Conservation (phyloP, 2,888 invertebrate genomes). For the Trichogramma dendrolimi region DNA sequence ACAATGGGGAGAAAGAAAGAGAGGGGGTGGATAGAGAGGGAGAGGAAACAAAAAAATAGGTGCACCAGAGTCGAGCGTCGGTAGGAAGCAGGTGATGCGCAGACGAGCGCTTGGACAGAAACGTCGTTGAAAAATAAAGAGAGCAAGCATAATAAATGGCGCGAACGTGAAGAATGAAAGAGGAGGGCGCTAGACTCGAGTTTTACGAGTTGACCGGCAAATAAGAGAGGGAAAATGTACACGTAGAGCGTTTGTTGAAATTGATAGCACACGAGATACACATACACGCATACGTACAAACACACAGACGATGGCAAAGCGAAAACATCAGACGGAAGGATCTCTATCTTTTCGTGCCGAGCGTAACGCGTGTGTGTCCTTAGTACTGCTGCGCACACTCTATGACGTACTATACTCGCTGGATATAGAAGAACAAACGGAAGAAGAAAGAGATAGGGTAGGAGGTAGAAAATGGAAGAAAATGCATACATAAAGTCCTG, state of each 20-base stretch:
- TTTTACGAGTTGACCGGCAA: neutral
- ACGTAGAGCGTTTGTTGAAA: neutral
- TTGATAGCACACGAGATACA: constrained; percentile 10
- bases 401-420: too few relatives aligned
- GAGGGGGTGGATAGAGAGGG: too few relatives aligned
- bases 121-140: constrained; percentile 21
- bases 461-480: neutral
- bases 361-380: too few relatives aligned
- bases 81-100: neutral
- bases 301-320: too few relatives aligned
- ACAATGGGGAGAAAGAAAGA: too few relatives aligned
- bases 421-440: neutral
- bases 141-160: constrained; percentile 16
- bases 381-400: too few relatives aligned
- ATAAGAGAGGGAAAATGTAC: constrained; percentile 1
- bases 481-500: constrained; percentile 22
- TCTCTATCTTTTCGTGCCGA: too few relatives aligned
- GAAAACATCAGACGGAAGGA: too few relatives aligned
- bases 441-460: neutral
- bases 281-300: too few relatives aligned
- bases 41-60: too few relatives aligned
- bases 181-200: constrained; percentile 4
- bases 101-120: constrained; percentile 1
- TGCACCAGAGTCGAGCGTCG: too few relatives aligned
- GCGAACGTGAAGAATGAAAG: constrained; percentile 19